A percentile compares a stretch with the other conserved stretches of the same genome.
Conservation (phyloP, 2,888 invertebrate genomes). For the Scaeva pyrastri region DNA sequence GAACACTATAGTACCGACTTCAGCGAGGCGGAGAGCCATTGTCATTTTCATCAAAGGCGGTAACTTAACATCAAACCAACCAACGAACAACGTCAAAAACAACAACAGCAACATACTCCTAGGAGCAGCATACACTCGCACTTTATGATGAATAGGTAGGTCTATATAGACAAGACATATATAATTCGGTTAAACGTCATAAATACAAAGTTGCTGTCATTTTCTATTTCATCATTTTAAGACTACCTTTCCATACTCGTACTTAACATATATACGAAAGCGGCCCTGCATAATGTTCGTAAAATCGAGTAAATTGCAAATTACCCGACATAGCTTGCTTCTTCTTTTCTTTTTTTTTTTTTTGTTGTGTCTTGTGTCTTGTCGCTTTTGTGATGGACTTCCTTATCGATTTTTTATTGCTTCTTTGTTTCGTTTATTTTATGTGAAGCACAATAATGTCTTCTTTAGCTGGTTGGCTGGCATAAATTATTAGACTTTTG, state of each 20-base stretch:
- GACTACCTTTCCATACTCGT: background rate
- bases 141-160: slow-evolving; percentile 16
- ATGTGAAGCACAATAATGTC: slow-evolving; percentile 50
- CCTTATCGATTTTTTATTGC: slow-evolving; percentile 70
- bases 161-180: background rate
- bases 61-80: slow-evolving; percentile 56
- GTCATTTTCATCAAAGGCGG: slow-evolving; percentile 72
- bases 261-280: background rate
- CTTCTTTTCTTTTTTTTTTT: background rate
- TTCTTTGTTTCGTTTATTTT: slow-evolving; percentile 29
- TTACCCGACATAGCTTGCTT: slow-evolving; percentile 28
- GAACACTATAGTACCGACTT: background rate
- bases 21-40: slow-evolving; percentile 30
- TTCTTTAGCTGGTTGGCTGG: slow-evolving; percentile 22
- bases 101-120: background rate
- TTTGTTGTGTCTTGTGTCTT: background rate
- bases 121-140: slow-evolving; percentile 25
- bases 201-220: slow-evolving; percentile 40
- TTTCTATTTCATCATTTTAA: slow-evolving; percentile 57
- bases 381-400: slow-evolving; percentile 32
- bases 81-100: background rate
- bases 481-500: slow-evolving; percentile 39
- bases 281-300: slow-evolving; percentile 1
- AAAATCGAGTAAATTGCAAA: slow-evolving; percentile 58
- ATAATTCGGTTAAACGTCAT: slow-evolving; percentile 47